Conservation (phyloP, 2,113 vertebrate genomes). For the Cisticola juncidis region DNA sequence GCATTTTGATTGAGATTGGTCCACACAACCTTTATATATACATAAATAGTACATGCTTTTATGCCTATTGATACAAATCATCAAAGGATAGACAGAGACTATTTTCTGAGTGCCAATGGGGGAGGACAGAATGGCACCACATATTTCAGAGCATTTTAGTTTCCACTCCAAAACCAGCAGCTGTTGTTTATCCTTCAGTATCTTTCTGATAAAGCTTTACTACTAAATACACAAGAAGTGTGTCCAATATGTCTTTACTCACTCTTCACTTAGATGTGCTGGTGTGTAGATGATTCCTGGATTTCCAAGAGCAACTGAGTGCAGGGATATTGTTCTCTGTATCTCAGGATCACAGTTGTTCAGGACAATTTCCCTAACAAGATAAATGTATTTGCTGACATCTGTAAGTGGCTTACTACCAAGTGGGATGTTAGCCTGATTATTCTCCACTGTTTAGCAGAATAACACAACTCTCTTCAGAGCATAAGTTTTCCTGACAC, state of each 20-base stretch:
- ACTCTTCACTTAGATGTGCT: neutral
- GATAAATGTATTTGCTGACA: constrained; percentile 40
- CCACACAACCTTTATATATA: neutral
- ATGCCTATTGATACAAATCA: neutral
- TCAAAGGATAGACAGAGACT: neutral
- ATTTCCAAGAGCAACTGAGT: constrained; percentile 2
- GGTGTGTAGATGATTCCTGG: neutral
- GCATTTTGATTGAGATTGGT: neutral
- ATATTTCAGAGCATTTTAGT: neutral
- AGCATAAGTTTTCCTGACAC: neutral
- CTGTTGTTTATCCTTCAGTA: neutral
- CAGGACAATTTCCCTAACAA: constrained; percentile 10
- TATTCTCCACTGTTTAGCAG: neutral
- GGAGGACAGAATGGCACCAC: neutral
- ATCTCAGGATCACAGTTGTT: constrained; percentile 23
- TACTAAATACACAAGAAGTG: neutral
- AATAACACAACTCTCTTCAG: neutral
- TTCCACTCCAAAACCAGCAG: neutral
- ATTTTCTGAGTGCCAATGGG: neutral
- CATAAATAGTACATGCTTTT: neutral
- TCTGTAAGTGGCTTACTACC: constrained; percentile 17
- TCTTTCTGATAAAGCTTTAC: neutral
- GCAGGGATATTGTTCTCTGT: neutral
- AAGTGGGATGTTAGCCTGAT: neutral
- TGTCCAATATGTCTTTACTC: neutral